Conservation (phyloP, 2,888 invertebrate genomes). For the Noctua comes region DNA sequence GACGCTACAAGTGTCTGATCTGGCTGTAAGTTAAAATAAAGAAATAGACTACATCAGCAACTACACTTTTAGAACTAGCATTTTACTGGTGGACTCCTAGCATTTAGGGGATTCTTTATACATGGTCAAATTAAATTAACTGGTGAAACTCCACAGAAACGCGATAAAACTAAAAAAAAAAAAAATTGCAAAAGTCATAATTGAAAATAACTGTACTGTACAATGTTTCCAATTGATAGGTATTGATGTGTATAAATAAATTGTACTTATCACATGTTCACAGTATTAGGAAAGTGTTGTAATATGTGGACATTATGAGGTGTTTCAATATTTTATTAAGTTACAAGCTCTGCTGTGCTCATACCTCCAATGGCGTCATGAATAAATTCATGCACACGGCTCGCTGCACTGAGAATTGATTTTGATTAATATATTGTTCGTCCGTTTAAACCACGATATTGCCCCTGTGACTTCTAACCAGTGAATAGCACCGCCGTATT, state of each 20-base stretch:
- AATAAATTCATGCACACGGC: slow-evolving; percentile 50
- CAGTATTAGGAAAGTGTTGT: background rate
- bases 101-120: background rate
- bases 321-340: slow-evolving; percentile 13
- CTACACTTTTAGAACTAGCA: background rate
- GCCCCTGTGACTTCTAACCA: slow-evolving; percentile 24
- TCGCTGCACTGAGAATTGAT: slow-evolving; percentile 51
- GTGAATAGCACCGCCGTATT: slow-evolving; percentile 30
- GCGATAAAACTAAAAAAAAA: no score
- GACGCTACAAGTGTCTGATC: background rate
- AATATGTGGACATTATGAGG: background rate
- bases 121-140: background rate
- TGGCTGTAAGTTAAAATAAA: background rate
- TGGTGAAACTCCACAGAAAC: no score
- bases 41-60: background rate
- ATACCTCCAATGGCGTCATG: slow-evolving; percentile 36
- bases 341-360: slow-evolving; percentile 13
- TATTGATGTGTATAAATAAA: background rate
- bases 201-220: background rate
- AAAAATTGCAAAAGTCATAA: no score
- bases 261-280: background rate
- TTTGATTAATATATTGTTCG: slow-evolving; percentile 62
- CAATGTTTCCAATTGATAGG: background rate
- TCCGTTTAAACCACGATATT: slow-evolving; percentile 30
- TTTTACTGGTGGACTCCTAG: background rate